Base-by-base conservation (phyloP, 2,888 invertebrate genomes). In the Epistrophe grossulariae region DNA sequence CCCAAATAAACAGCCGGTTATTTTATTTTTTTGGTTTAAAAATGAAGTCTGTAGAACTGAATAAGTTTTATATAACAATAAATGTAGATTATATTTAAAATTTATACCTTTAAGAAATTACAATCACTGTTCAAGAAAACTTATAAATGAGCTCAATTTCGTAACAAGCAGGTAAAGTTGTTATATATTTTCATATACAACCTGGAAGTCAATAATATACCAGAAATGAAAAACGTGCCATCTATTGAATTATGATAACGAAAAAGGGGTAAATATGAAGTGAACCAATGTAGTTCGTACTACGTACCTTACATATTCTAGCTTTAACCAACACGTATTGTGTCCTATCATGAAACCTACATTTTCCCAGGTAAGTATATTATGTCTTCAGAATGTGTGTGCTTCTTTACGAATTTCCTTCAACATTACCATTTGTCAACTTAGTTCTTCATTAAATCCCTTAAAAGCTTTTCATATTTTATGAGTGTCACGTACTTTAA, bases 401-500 rank as follows among this genome's bases (percentile, higher is more conserved):
- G 17, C 24, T 7, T 50, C 10, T 52, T 52, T 52, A 38, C 9
- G 35, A 17, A 68, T 52, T 52, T 52, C 24, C 24, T 70, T 52
- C 15, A 70, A 70, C 31, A 55, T 11, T 11, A 19, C n/a, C 48
- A 64, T 45, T 68, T n/a, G 28, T 50, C 31, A 48, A 50, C 38
- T 48, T 40, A 60, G 28, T 31, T 40, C 40, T 50, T 50, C 50
- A 60, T 40, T 19, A 73, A 73, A 50, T 59, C 62, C 66, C 73
- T 73, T 48, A 40, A 80, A 79, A 66, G 59, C 48, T 60, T 52
- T 60, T 43, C 79, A 52, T 80, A 68, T 74, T 74, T 80, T 52
- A 74, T 80, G 68, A 55, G 74, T 31, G 50, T 74, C 80, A 80
- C 68, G 80, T 74, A 62, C 52, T 60, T 52, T 55, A 62, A 70